Evolutionary conservation across 2,797 vertebrate species (phyloP), one percentile per base, ranked within the genome.

Genomic region (Moxostoma hubbsi): DNA sequence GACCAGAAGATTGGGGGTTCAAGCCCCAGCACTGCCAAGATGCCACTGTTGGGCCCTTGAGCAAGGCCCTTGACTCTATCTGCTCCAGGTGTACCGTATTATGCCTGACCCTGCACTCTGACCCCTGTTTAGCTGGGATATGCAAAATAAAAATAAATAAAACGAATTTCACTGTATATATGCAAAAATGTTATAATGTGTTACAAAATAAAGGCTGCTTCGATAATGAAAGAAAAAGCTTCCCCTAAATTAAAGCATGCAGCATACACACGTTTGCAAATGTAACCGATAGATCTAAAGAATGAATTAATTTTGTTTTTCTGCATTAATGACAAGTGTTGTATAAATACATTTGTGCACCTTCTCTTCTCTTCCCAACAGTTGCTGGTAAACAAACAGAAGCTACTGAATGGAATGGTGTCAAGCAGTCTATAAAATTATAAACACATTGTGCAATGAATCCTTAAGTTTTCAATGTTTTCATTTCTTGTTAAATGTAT

Each of bases 321-420:
- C 15, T 5, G 24, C 18, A 53, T 50, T 68, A 7, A 54, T 53
- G 11, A 1, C 24, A 13, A 5, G 12, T 10, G 45, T 24, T 57
- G 10, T 51, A 13, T 61, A 53, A 61, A 77, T 68, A 0, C 49
- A 15, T 15, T 68, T 50, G 12, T 69, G 10, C 8, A 59, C 9
- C n/a, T 50, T 62, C 51, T 62, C 9, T 51, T n/a, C n/a, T n/a
- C n/a, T n/a, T n/a, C 18, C 24, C 18, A 51, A 43, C 47, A 73
- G 72, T 63, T 73, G 16, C 8, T 51, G 18, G 6, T 62, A 9
- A 62, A 63, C 72, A 53, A 53, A 73, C 49, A 7, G 18, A 51
- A 62, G 47, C 12, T 62, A 5, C 12, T 61, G 70, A 5, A n/a
- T 73, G 11, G 8, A 10, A 9, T 62, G 5, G 9, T 11, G 59